phyloP scores from a whole-genome alignment of 1,140 invertebrate genomes.

The Rhyzopertha dominica region DNA sequence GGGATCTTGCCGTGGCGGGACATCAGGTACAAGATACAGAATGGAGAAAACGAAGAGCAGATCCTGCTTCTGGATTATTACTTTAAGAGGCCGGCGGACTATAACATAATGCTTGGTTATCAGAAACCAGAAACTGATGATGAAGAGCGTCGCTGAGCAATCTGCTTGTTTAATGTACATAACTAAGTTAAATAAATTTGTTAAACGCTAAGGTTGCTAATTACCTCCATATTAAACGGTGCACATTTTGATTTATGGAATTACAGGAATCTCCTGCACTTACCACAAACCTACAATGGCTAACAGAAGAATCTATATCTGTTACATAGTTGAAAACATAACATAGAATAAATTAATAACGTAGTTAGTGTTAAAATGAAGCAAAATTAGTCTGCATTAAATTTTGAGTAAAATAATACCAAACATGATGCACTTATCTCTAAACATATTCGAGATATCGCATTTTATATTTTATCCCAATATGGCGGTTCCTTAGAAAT shows the following conservation, averaged over 20 bases:
- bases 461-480: neutral
- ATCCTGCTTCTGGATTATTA: conserved; percentile 27
- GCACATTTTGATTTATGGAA: neutral
- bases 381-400: neutral
- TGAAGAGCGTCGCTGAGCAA: conserved; percentile 7
- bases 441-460: conserved; percentile 1
- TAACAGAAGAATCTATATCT: neutral
- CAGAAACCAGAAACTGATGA: conserved; percentile 20
- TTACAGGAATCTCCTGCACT: neutral
- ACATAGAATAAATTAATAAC: neutral
- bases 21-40: conserved; percentile 10
- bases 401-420: neutral
- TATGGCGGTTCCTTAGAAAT: neutral
- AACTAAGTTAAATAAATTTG: conserved; percentile 1
- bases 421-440: no score
- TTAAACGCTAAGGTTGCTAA: neutral
- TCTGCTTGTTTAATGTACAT: neutral
- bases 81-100: conserved; percentile 34
- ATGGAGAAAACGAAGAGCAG: neutral
- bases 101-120: conserved; percentile 32
- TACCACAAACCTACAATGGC: neutral
- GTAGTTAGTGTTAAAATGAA: neutral
- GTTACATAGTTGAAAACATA: neutral
- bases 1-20: conserved; percentile 23
- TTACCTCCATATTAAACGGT: conserved; percentile 5